Base-by-base conservation (phyloP, 2,113 vertebrate species). In the Tylochromis polylepis region DNA sequence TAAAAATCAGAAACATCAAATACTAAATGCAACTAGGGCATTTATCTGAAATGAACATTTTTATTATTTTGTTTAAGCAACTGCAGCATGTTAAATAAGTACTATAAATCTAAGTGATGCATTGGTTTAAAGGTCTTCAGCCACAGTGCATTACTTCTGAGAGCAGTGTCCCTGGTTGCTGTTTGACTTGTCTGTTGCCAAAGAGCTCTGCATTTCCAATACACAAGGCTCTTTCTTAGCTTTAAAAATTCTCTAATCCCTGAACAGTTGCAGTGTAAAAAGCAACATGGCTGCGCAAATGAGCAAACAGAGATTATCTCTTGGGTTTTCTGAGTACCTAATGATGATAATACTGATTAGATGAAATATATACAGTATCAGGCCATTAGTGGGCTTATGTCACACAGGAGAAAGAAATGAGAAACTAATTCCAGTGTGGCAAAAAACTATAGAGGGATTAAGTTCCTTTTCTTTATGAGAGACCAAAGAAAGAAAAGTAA, bases 281-380 rank as follows among this genome's bases (percentile, higher is more conserved):
- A 80, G 70, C 79, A 86, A 83, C 60, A 87, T 29, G 49, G 82
- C 79, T 59, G 82, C 58, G 43, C 55, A 91, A 49, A 84, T 83
- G 29, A 60, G 59, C 85, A 87, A 90, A 90, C 59, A 88, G 79
- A 84, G 58, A 83, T 51, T 24, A 81, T 16, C 80, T 85, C 41
- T 84, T 81, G 38, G 70, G 83, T 77, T 56, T 79, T 41, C 78
- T 55, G 62, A 88, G 70, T 84, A 81, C 65, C 79, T 58, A 85
- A 82, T 93, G 79, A 89, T 88, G 59, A 92, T 95, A 72, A 88
- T 20, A 79, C 67, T 88, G 84, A 89, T 92, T 87, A 90, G 77
- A 65, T 82, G 89, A 85, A 88, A 88, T 15, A 53, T 53, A 34
- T 31, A 53, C 43, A 92, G 82, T 51, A 57, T 78, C 27, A 53